Conservation (phyloP, 2,888 invertebrate species). For the Callosobruchus maculatus region DNA sequence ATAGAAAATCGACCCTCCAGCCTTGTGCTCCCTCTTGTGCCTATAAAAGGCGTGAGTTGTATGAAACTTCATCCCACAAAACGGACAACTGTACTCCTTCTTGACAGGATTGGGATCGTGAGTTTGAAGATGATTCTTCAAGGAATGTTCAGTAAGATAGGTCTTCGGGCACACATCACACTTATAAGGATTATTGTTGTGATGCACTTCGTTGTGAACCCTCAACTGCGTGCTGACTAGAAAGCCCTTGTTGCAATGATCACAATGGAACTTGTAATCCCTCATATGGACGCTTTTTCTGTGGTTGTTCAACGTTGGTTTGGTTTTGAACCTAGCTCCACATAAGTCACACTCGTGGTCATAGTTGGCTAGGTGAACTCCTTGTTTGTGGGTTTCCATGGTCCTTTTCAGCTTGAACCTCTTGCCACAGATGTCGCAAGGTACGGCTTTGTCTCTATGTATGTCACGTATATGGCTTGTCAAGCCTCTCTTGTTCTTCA, state of each 20-base stretch:
- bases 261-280: neutral
- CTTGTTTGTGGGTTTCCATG: constrained; percentile 22
- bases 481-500: constrained; percentile 10
- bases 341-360: constrained; percentile 23
- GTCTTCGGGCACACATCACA: constrained; percentile 16
- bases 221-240: constrained; percentile 18
- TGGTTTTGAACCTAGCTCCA: constrained; percentile 21
- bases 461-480: constrained; percentile 16
- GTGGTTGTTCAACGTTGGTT: constrained; percentile 22
- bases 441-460: constrained; percentile 20
- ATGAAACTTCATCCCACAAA: neutral
- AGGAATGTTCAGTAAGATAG: constrained; percentile 13
- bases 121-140: constrained; percentile 20
- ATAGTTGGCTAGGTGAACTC: constrained; percentile 20
- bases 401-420: constrained; percentile 21
- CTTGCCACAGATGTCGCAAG: constrained; percentile 27
- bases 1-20: constrained; percentile 1
- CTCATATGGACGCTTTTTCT: constrained; percentile 44
- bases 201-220: constrained; percentile 24
- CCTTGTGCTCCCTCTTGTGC: constrained; percentile 7
- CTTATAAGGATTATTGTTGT: constrained; percentile 6
- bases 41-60: neutral
- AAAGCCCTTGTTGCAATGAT: constrained; percentile 14
- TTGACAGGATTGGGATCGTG: constrained; percentile 22
- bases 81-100: constrained; percentile 8